A percentile compares a stretch with the other conserved stretches of the same genome.
These are phyloP conservation scores for Phycodurus eques DNA, from an alignment of 2,113 vertebrate species.

Conservation along the genomic window DNA sequence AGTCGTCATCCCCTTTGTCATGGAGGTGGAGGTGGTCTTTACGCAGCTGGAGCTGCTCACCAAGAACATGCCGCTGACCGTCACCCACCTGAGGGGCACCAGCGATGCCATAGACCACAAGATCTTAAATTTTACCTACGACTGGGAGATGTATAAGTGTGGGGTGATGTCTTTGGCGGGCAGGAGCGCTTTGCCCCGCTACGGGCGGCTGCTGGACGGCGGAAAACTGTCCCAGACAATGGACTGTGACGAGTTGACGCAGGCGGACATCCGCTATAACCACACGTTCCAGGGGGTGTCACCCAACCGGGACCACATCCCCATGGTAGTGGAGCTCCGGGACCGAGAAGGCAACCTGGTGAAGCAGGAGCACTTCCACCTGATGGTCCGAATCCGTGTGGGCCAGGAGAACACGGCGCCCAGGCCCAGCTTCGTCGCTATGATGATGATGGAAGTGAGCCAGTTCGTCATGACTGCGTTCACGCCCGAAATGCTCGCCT, in stretches of 20 bases:
- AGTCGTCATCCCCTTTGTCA: slow-evolving; percentile 85
- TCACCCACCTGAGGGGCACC: slow-evolving; percentile 79
- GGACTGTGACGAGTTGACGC: slow-evolving; percentile 85
- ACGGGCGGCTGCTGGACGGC: slow-evolving; percentile 79
- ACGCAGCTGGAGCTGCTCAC: slow-evolving; percentile 89
- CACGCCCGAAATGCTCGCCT: slow-evolving; percentile 88
- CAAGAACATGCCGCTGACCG: slow-evolving; percentile 86
- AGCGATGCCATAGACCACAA: slow-evolving; percentile 83
- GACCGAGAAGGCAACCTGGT: slow-evolving; percentile 73
- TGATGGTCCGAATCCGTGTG: slow-evolving; percentile 83
- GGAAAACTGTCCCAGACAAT: slow-evolving; percentile 73
- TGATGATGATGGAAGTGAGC: slow-evolving; percentile 97
- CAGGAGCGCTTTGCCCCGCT: slow-evolving; percentile 78
- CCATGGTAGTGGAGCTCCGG: slow-evolving; percentile 86
- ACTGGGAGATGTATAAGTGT: slow-evolving; percentile 78
- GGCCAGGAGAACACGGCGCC: slow-evolving; percentile 84
- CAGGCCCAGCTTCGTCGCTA: slow-evolving; percentile 89
- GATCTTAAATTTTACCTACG: slow-evolving; percentile 85
- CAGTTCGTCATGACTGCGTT: slow-evolving; percentile 94
- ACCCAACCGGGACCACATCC: slow-evolving; percentile 87
- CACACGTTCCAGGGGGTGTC: slow-evolving; percentile 81
- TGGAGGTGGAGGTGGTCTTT: slow-evolving; percentile 91
- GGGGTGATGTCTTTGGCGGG: slow-evolving; percentile 76
- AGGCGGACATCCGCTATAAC: slow-evolving; percentile 80
- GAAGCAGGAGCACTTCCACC: slow-evolving; percentile 89